Percentiles rank a stretch among this genome's conserved stretches.
Conservation (phyloP, 2,888 invertebrate species). For the Tetanocera ferruginea region DNA sequence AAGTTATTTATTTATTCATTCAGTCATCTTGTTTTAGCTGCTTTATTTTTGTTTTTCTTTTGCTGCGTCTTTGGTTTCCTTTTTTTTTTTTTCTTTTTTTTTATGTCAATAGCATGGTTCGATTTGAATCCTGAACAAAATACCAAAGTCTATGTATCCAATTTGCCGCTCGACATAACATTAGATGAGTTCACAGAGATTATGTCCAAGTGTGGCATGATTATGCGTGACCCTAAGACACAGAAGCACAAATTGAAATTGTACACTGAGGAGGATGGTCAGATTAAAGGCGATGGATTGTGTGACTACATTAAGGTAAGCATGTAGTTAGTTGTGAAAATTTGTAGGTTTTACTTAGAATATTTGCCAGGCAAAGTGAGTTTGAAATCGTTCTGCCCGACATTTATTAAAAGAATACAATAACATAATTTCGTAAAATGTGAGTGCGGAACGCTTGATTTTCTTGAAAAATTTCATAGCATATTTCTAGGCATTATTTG, state of each 20-base stretch:
- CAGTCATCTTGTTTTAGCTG: not conserved
- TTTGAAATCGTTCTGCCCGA: no score
- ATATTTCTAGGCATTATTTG: no score
- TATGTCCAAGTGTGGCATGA: slow-evolving; percentile 96
- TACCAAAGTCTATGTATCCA: slow-evolving; percentile 96
- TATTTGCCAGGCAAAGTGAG: not conserved
- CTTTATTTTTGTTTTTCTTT: slow-evolving; percentile 1
- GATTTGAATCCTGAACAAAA: slow-evolving; percentile 89
- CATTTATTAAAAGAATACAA: no score
- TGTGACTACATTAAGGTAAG: slow-evolving; percentile 95
- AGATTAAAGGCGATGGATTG: slow-evolving; percentile 95
- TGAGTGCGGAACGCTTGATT: no score
- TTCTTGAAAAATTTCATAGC: no score
- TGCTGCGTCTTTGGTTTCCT: no score
- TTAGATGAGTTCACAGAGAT: slow-evolving; percentile 91
- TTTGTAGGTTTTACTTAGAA: not conserved
- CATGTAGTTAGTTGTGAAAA: slow-evolving; percentile 4
- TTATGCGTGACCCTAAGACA: slow-evolving; percentile 86
- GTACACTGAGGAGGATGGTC: slow-evolving; percentile 84
- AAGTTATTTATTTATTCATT: slow-evolving; percentile 46
- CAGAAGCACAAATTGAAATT: slow-evolving; percentile 91
- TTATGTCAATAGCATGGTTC: slow-evolving; percentile 83
- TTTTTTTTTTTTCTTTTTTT: slow-evolving; percentile 38
- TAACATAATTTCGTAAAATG: no score
- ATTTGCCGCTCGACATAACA: slow-evolving; percentile 89